These are phyloP conservation scores for Heliconius erato DNA, from an alignment of 2,888 invertebrate species.

Conservation along the genomic window DNA sequence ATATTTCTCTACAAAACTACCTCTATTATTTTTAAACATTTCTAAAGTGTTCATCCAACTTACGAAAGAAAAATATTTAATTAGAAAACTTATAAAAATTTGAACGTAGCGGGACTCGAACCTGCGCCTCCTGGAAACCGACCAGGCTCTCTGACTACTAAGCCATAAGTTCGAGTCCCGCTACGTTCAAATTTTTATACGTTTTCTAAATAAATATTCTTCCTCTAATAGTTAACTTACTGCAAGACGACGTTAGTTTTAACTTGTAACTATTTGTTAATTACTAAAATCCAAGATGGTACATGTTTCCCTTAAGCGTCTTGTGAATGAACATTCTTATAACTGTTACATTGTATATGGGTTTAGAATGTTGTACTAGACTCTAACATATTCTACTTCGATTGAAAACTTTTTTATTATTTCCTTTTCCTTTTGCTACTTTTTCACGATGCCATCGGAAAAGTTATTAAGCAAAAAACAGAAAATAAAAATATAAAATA, in stretches of 20 bases:
- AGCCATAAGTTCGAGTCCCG: no score
- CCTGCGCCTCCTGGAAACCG: no score
- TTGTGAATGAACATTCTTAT: conserved; percentile 50
- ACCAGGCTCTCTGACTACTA: no score
- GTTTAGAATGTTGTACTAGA: conserved; percentile 42
- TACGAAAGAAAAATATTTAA: no score
- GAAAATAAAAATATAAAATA: neutral
- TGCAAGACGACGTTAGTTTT: neutral
- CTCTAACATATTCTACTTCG: conserved; percentile 32
- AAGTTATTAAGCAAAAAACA: neutral
- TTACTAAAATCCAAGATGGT: conserved; percentile 4
- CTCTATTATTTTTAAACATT: no score
- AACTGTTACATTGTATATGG: conserved; percentile 47
- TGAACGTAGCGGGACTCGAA: no score
- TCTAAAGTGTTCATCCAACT: no score
- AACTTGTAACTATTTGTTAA: conserved; percentile 2
- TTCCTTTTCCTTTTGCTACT: conserved; percentile 27
- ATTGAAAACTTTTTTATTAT: conserved; percentile 35
- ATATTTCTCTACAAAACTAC: neutral
- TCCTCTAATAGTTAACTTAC: neutral
- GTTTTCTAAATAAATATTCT: no score
- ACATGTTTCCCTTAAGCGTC: conserved; percentile 5
- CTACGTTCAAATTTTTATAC: no score
- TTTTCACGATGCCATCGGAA: neutral
- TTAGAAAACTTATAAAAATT: no score